Evolutionary conservation across 2,888 invertebrate genomes (phyloP).

Genomic region (Hypsopygia costalis): DNA sequence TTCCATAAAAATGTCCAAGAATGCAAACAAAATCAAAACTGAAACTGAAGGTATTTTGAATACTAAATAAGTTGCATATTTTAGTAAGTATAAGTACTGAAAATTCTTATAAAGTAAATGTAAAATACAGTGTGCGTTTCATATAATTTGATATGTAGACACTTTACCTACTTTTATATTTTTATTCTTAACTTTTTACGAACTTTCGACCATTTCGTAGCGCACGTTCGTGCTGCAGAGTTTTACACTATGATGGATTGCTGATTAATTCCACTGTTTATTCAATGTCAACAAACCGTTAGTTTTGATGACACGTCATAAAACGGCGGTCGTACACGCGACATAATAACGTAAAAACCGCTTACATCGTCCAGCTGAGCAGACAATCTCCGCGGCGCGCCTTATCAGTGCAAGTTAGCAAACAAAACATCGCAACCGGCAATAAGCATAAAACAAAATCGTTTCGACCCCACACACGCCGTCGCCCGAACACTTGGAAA

Average conservation of each 20-base stretch:
- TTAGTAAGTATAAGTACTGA: not conserved
- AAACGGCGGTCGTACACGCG: slow-evolving; percentile 22
- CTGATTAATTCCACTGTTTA: slow-evolving; percentile 10
- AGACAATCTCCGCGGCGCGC: slow-evolving; percentile 61
- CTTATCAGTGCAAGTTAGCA: slow-evolving; percentile 76
- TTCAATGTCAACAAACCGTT: slow-evolving; percentile 7
- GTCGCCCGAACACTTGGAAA: slow-evolving; percentile 78
- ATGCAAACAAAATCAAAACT: not conserved
- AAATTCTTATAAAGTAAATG: not conserved
- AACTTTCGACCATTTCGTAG: slow-evolving; percentile 1
- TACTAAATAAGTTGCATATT: not conserved
- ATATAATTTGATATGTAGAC: not conserved
- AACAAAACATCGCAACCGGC: slow-evolving; percentile 76
- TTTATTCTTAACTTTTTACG: not conserved
- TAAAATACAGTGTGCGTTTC: not conserved
- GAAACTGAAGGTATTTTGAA: not conserved
- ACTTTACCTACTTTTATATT: not conserved
- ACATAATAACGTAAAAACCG: slow-evolving; percentile 26
- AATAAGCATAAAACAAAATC: slow-evolving; percentile 81
- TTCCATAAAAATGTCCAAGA: not conserved
- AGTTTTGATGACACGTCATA: slow-evolving; percentile 17
- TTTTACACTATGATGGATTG: slow-evolving; percentile 6
- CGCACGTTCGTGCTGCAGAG: slow-evolving; percentile 3
- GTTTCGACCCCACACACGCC: slow-evolving; percentile 77
- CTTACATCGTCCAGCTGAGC: slow-evolving; percentile 44